These are phyloP conservation scores for Chaetodon trifasciatus DNA, from an alignment of 2,797 vertebrate genomes.

Conservation along the genomic window DNA sequence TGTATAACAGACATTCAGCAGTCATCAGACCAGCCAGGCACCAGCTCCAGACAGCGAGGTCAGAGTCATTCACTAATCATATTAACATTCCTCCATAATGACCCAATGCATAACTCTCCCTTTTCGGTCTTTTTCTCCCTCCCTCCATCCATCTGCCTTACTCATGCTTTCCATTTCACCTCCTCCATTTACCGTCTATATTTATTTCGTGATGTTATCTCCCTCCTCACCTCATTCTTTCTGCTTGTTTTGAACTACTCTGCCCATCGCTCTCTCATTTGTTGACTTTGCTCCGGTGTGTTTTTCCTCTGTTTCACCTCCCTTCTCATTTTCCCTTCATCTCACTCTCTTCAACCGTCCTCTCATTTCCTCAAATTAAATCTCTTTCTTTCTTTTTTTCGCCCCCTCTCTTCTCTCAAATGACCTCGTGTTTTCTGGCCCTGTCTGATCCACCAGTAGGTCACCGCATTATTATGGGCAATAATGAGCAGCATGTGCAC, in stretches of 20 bases:
- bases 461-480: background rate
- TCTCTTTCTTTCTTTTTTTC: constrained; percentile 10
- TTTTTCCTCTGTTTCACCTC: background rate
- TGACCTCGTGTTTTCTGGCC: background rate
- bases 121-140: constrained; percentile 42
- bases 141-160: constrained; percentile 52
- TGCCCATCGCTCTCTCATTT: constrained; percentile 40
- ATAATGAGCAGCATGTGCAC: background rate
- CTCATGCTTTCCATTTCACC: constrained; percentile 44
- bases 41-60: constrained; percentile 80
- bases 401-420: constrained; percentile 5
- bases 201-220: constrained; percentile 49
- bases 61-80: constrained; percentile 85
- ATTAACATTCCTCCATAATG: constrained; percentile 89
- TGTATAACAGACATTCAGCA: constrained; percentile 47
- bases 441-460: constrained; percentile 2
- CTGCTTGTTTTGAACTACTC: constrained; percentile 8
- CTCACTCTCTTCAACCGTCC: background rate
- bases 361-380: constrained; percentile 44
- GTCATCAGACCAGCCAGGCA: constrained; percentile 77
- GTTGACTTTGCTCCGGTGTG: constrained; percentile 31
- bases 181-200: constrained; percentile 5
- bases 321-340: constrained; percentile 6
- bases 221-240: constrained; percentile 34
- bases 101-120: constrained; percentile 77